phyloP scores from a whole-genome alignment of 2,797 vertebrate genomes.

The Danio choprae region DNA sequence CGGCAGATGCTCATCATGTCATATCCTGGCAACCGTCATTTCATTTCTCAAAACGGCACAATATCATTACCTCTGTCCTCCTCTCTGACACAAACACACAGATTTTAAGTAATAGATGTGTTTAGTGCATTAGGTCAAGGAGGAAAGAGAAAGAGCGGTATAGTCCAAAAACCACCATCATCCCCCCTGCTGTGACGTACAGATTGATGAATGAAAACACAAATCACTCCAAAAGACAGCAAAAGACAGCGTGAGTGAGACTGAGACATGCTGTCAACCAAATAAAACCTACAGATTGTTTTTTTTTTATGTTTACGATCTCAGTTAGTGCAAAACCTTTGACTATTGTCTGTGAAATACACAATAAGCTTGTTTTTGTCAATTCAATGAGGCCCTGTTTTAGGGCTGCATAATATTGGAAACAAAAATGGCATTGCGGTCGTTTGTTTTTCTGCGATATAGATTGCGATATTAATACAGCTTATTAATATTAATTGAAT shows the following conservation, averaged over 20 bases:
- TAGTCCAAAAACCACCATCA: constrained; percentile 13
- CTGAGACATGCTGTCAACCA: constrained; percentile 21
- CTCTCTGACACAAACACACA: not conserved
- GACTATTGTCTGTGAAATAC: no score
- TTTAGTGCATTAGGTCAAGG: constrained; percentile 21
- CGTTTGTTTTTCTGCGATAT: no score
- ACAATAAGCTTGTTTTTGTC: no score
- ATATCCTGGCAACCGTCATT: constrained; percentile 43
- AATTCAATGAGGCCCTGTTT: no score
- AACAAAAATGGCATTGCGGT: no score
- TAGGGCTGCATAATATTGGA: no score
- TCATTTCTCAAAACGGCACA: constrained; percentile 31
- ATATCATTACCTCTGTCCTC: constrained; percentile 43
- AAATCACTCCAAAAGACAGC: constrained; percentile 34
- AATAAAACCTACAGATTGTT: not conserved
- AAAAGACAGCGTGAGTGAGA: constrained; percentile 59
- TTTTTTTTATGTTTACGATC: not conserved
- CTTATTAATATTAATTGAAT: no score
- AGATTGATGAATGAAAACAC: constrained; percentile 7
- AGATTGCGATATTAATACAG: no score
- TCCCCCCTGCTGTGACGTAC: not conserved
- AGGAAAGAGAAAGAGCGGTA: not conserved
- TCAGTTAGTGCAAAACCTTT: not conserved
- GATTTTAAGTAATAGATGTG: constrained; percentile 30
- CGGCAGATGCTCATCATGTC: constrained; percentile 45